These are phyloP conservation scores for Lasioglossum villosulum DNA, from an alignment of 2,888 invertebrate genomes.

Conservation along the genomic window DNA sequence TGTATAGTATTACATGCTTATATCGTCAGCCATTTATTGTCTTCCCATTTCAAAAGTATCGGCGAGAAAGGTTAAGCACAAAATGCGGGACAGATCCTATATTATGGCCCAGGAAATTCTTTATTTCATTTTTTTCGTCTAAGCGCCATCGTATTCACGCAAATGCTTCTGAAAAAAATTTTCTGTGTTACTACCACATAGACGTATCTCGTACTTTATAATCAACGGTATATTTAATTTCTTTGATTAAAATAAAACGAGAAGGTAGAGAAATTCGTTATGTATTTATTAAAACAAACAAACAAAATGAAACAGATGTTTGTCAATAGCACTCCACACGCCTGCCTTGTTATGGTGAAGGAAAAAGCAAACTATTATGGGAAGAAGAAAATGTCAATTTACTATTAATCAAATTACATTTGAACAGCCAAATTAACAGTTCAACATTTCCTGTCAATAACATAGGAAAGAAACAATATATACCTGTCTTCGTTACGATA, in stretches of 20 bases:
- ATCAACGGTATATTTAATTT: constrained; percentile 44
- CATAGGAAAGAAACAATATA: constrained; percentile 54
- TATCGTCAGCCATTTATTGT: constrained; percentile 73
- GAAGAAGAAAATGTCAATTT: constrained; percentile 74
- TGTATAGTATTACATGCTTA: constrained; percentile 56
- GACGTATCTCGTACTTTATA: constrained; percentile 40
- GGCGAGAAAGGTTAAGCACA: constrained; percentile 58
- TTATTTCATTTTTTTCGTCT: constrained; percentile 33
- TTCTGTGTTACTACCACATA: constrained; percentile 47
- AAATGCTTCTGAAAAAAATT: constrained; percentile 52
- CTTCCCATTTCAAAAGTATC: constrained; percentile 72
- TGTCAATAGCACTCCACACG: constrained; percentile 61
- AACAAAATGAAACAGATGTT: constrained; percentile 28
- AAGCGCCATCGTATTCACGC: constrained; percentile 39
- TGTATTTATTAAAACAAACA: constrained; percentile 57
- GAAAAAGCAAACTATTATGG: constrained; percentile 39
- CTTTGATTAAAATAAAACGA: constrained; percentile 24
- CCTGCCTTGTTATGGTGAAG: constrained; percentile 65
- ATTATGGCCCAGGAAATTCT: constrained; percentile 58
- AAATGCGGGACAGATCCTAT: constrained; percentile 41
- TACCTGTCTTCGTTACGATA: constrained; percentile 59
- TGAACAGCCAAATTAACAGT: constrained; percentile 73
- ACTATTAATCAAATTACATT: constrained; percentile 75
- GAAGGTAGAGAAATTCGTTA: constrained; percentile 31
- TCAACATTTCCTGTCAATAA: constrained; percentile 68